Evolutionary conservation across 2,797 vertebrate species (phyloP).

Genomic region (Dryobates pubescens): DNA sequence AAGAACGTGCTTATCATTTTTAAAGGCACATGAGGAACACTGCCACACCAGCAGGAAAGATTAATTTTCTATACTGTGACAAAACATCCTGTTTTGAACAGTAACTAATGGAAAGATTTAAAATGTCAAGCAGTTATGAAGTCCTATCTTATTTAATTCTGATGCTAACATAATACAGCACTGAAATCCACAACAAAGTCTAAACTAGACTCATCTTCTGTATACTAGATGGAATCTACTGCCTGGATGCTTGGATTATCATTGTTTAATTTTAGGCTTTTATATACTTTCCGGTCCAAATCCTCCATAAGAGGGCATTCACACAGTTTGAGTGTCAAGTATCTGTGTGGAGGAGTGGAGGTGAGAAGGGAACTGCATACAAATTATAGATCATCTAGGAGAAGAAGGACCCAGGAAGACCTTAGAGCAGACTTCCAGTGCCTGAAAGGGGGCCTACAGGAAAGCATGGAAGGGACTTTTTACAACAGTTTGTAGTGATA

Average conservation of each 20-base stretch:
- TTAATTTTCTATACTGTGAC: background rate
- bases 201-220: background rate
- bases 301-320: background rate
- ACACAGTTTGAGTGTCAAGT: background rate
- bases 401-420: no score
- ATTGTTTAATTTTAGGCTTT: background rate
- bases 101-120: constrained; percentile 13
- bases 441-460: no score
- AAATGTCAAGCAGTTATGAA: background rate
- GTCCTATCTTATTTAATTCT: constrained; percentile 29
- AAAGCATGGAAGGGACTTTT: no score
- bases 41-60: background rate
- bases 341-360: background rate
- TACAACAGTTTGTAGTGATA: no score
- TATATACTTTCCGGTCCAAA: background rate
- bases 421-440: no score
- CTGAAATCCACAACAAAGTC: background rate
- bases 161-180: background rate
- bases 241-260: background rate
- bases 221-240: background rate
- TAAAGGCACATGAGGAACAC: background rate
- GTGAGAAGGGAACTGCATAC: background rate
- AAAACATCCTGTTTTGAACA: constrained; percentile 37
- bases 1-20: background rate
- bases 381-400: background rate